Evolutionary conservation across 92 coral and sea anemone species (phyloP).

Genomic region (Diadumene lineata): DNA sequence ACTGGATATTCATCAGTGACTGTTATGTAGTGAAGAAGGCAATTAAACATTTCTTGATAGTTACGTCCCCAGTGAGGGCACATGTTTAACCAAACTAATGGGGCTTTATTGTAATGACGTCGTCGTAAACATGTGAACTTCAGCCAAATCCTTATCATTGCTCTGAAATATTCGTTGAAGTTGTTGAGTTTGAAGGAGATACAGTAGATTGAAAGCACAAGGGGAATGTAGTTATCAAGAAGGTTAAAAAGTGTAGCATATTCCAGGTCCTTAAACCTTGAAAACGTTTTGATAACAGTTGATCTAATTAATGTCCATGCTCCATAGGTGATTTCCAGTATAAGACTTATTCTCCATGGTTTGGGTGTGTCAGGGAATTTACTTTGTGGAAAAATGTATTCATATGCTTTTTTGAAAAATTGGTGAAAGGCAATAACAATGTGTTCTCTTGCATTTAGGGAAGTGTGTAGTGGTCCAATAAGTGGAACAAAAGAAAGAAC

Average conservation of each 20-base stretch:
- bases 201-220: slow-evolving; percentile 16
- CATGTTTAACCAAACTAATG: slow-evolving; percentile 17
- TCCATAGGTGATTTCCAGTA: slow-evolving; percentile 10
- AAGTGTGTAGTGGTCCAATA: slow-evolving; percentile 1
- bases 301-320: slow-evolving; percentile 15
- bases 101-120: slow-evolving; percentile 40
- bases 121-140: slow-evolving; percentile 36
- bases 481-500: no score
- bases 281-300: slow-evolving; percentile 7
- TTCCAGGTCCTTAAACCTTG: slow-evolving; percentile 19
- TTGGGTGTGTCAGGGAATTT: no score
- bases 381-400: no score
- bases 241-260: slow-evolving; percentile 20
- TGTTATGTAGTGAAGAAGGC: neutral
- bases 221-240: no score
- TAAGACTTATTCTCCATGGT: no score
- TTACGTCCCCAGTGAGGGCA: slow-evolving; percentile 24
- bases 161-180: slow-evolving; percentile 25
- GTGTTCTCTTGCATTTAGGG: no score
- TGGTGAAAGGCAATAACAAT: no score
- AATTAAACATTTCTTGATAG: slow-evolving; percentile 8
- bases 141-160: slow-evolving; percentile 37
- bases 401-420: no score
- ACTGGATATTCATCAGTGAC: slow-evolving; percentile 34
- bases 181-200: slow-evolving; percentile 35